Evolutionary conservation across 2,113 vertebrate species (phyloP).

Genomic region (Calidris pygmaea): DNA sequence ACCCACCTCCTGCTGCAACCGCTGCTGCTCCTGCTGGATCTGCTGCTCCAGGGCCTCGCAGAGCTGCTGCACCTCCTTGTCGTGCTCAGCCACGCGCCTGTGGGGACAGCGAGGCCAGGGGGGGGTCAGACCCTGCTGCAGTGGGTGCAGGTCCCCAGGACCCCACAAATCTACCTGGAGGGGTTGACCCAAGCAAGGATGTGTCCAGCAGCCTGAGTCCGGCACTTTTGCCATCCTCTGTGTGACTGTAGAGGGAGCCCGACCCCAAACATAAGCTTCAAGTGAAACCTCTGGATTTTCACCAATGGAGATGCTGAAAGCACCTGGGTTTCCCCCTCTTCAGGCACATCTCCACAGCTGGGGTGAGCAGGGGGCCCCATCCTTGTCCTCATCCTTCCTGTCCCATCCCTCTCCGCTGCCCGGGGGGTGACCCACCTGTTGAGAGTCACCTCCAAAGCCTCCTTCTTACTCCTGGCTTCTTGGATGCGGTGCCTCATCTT

Average conservation of each 20-base stretch:
- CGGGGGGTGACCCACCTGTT: conserved; percentile 65
- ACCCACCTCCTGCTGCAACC: conserved; percentile 68
- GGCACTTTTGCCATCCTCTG: not conserved
- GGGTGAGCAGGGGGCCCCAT: not conserved
- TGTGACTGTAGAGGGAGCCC: conserved; percentile 19
- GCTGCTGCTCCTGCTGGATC: conserved; percentile 63
- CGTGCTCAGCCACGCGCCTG: conserved; percentile 72
- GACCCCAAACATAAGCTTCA: not conserved
- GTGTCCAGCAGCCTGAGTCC: not conserved
- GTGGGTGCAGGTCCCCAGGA: not conserved
- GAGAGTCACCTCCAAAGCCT: conserved; percentile 67
- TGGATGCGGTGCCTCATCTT: conserved; percentile 71
- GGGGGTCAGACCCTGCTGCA: not conserved
- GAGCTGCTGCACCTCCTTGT: conserved; percentile 70
- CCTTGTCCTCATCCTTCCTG: not conserved
- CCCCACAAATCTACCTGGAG: fast-evolving
- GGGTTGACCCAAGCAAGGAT: not conserved
- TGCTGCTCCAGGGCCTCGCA: conserved; percentile 76
- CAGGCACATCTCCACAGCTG: fast-evolving
- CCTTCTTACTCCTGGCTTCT: conserved; percentile 57
- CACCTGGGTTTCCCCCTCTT: not conserved
- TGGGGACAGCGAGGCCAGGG: not conserved
- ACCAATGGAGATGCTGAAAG: not conserved
- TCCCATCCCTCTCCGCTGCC: fast-evolving
- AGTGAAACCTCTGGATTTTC: not conserved